Conservation (phyloP, 2,888 invertebrate species). For the Allacma fusca region DNA sequence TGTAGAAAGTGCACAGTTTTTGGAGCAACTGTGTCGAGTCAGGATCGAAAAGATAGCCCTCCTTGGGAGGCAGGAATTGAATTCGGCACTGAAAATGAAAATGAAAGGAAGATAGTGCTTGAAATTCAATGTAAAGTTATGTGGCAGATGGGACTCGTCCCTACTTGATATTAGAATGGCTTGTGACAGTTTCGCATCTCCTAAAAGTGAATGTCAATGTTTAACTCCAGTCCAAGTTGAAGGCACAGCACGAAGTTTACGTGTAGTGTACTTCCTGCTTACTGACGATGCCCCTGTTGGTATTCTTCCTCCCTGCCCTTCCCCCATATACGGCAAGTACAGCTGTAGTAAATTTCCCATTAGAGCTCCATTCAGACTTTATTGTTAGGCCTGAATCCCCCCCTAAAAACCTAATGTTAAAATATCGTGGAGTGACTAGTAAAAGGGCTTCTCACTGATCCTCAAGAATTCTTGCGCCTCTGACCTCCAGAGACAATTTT, state of each 20-base stretch:
- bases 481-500: background rate
- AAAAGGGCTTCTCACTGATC: background rate
- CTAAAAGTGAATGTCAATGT: slow-evolving; percentile 30
- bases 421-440: background rate
- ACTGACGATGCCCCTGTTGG: background rate
- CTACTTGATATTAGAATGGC: slow-evolving; percentile 15
- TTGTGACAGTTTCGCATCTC: slow-evolving; percentile 17
- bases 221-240: background rate
- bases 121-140: slow-evolving; percentile 13
- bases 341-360: background rate
- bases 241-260: background rate
- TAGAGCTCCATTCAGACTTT: background rate
- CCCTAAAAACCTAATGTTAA: background rate
- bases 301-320: background rate
- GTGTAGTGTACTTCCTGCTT: background rate
- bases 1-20: no score
- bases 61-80: slow-evolving; percentile 1
- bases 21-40: no score
- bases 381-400: background rate
- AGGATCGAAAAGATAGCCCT: no score
- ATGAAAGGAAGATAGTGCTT: background rate
- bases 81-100: slow-evolving; percentile 16
- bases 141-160: slow-evolving; percentile 28
- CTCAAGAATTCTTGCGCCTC: background rate
- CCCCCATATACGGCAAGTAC: background rate